Percentiles rank a stretch among this genome's conserved stretches.
Evolutionary conservation across 2,113 vertebrate species (phyloP).

Genomic region (Mesocricetus auratus): DNA sequence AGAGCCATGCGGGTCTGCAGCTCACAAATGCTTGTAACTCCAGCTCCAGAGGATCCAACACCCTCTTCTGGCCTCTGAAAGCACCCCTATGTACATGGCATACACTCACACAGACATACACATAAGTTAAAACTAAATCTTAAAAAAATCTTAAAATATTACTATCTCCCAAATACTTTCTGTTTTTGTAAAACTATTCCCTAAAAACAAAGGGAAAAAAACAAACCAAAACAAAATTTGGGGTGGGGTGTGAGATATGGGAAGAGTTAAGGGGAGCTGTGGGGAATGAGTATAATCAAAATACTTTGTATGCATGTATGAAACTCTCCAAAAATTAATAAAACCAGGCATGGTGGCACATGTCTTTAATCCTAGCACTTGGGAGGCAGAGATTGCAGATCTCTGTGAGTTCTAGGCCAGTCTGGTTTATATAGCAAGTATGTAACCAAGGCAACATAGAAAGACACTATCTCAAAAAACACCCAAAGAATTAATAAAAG

Average conservation of each 20-base stretch:
- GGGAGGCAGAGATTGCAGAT: background rate
- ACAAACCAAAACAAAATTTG: background rate
- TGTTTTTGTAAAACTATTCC: constrained; percentile 13
- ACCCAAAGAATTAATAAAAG: background rate
- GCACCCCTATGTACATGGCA: background rate
- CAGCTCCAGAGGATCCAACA: background rate
- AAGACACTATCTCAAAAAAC: background rate
- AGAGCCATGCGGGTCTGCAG: background rate
- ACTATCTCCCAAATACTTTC: constrained; percentile 6
- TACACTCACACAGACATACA: background rate
- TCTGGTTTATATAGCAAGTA: background rate
- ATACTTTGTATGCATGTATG: background rate
- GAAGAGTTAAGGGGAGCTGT: background rate
- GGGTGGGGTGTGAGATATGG: background rate
- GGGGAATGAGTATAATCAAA: background rate
- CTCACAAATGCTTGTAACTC: background rate
- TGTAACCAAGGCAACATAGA: background rate
- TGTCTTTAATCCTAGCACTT: background rate
- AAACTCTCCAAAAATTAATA: background rate
- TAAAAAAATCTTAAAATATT: background rate
- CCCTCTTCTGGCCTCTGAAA: background rate
- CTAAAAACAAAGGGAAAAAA: constrained; percentile 1
- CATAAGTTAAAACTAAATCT: background rate
- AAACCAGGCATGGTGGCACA: background rate
- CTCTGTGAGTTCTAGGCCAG: background rate